Evolutionary conservation across 2,888 invertebrate species (phyloP), one percentile per base, ranked within the genome.

Genomic region (Hymenopus coronatus): DNA sequence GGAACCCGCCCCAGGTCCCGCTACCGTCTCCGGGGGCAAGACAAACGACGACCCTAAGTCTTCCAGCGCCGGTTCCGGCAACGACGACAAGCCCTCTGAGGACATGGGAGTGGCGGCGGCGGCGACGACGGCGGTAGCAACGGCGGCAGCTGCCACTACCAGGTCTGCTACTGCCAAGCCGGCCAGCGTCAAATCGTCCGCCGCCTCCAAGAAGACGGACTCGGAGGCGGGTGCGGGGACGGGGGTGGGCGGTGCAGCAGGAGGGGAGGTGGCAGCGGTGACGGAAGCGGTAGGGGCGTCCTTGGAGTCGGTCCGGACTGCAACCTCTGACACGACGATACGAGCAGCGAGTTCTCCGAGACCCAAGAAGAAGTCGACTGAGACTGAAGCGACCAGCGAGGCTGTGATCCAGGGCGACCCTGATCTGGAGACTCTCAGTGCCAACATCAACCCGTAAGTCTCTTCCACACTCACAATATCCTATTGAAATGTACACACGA

Each of bases 401-500:
- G 82, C 33, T 3, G 30, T 83, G 14, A 85, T 90, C 25, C 94
- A 94, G 91, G 95, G 94, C 28, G 95, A 95, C 89, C 94, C 95
- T 83, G 95, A 95, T 90, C 94, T 95, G 27, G 95, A 96, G 91
- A 94, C 95, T 90, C 95, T 95, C 91, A 95, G 95, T 93, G 95
- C 95, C 14, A 95, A 95, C 91, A 91, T 90, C 83, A 91, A 94
- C 82, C 93, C 94, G 0, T 70, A 70, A 70, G 54, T 70, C n/a
- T n/a, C n/a, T n/a, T n/a, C n/a, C n/a, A n/a, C n/a, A n/a, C n/a
- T n/a, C n/a, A n/a, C n/a, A n/a, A n/a, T n/a, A n/a, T n/a, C n/a
- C n/a, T n/a, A n/a, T n/a, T n/a, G n/a, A n/a, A n/a, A n/a, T n/a
- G n/a, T n/a, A n/a, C n/a, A n/a, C n/a, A n/a, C n/a, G n/a, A n/a